A percentile compares a stretch with the other conserved stretches of the same genome.
These are phyloP conservation scores for Drosophila nannoptera DNA, from an alignment of 1,140 invertebrate genomes.

Conservation along the genomic window DNA sequence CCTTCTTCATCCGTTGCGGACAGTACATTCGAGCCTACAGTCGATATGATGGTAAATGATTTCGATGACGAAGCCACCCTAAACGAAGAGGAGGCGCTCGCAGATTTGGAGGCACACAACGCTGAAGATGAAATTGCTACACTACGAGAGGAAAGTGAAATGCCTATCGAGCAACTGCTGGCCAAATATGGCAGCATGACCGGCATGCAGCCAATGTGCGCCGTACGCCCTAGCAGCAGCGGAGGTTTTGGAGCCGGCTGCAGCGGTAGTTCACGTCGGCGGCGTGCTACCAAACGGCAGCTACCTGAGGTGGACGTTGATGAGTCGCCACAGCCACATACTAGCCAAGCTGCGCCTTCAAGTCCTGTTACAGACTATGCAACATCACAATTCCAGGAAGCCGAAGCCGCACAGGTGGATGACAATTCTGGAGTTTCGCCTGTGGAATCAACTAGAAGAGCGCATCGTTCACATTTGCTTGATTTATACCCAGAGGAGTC, in stretches of 20 bases:
- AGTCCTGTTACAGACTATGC: background rate
- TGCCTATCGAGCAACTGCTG: constrained; percentile 95
- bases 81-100: constrained; percentile 97
- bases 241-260: background rate
- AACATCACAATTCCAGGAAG: constrained; percentile 2
- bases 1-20: constrained; percentile 60
- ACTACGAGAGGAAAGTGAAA: constrained; percentile 91
- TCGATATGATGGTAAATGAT: constrained; percentile 97
- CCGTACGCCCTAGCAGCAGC: constrained; percentile 30
- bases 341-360: background rate
- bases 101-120: constrained; percentile 88
- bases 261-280: constrained; percentile 19
- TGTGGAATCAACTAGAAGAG: constrained; percentile 49
- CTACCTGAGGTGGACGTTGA: constrained; percentile 27
- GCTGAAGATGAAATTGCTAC: constrained; percentile 92
- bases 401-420: background rate
- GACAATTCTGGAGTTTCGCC: constrained; percentile 9
- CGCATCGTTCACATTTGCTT: constrained; percentile 69
- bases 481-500: constrained; percentile 72
- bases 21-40: constrained; percentile 83
- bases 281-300: constrained; percentile 45
- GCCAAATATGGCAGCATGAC: constrained; percentile 80
- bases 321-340: background rate
- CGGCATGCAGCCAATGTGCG: background rate
- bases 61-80: constrained; percentile 97